Base-by-base conservation (phyloP, 2,888 invertebrate species). In the Monoplex corrugatus region DNA sequence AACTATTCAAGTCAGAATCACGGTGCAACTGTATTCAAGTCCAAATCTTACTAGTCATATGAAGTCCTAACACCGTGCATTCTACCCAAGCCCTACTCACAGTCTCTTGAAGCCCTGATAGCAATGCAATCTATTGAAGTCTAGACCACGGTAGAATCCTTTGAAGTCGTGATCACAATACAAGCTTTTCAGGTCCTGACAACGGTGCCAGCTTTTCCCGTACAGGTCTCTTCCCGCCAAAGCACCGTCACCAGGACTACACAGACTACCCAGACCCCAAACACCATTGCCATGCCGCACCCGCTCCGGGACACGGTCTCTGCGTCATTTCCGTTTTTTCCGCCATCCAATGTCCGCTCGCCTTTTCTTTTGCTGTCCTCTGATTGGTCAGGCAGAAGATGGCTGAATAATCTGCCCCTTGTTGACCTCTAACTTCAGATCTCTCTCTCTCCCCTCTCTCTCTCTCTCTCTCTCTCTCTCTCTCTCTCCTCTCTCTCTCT, bases 401-500 rank as follows among this genome's bases (percentile, higher is more conserved):
- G 28, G 78, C 28, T 23, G 32, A 28, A 80, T 43, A 28, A 43
- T 43, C 6, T n/a, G 8, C 78, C 78, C 40, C 28, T 43, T 80
- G 43, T 32, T 19, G 35, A 8, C 72, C n/a, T n/a, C 8, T 50
- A 19, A 50, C 8, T 13, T 50, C 8, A 19, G 19, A 50, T 13
- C 8, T 13, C 68, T 68, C 19, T 68, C 19, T 23, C 68, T 35
- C 35, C 75, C 35, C 75, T 38, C 35, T 38, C 38, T 75, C 75
- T 75, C 75, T 75, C 40, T 75, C 38, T 75, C 75, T 40, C 75
- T 75, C 38, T 75, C 13, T 75, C 75, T 75, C 75, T 75, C 1
- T 75, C 38, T 75, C 75, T 75, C 38, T 75, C 40, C 78, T 75
- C 78, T 80, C 78, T 80, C 78, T 80, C 78, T 80, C 78, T 84